Evolutionary conservation across 2,797 vertebrate species (phyloP), one percentile per base, ranked within the genome.

Genomic region (Cercopithecus petaurista): DNA sequence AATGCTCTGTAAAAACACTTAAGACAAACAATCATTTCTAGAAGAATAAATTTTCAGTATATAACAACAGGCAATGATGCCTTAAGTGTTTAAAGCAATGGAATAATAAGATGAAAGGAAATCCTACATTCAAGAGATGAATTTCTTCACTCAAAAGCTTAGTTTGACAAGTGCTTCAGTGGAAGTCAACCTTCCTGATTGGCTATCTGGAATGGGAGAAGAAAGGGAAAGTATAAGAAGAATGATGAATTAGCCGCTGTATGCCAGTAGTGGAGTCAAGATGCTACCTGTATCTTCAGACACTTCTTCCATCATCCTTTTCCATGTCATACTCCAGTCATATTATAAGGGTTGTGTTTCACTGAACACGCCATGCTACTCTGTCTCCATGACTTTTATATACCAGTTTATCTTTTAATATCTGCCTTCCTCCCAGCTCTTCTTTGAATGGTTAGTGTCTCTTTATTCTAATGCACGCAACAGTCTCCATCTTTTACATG

Each of bases 11-110:
- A 28, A 86, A 95, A 91, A 36, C 15, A 91, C 22, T 70, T 96
- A 24, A 59, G 3, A 64, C 33, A 73, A 88, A 73, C 4, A 73
- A 48, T 33, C 9, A 19, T 36, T 81, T 48, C 77, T 14, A 24
- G 81, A 95, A 92, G 26, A 94, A 95, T 80, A 17, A 52, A 59
- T 75, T 93, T 73, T 90, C 93, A 85, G 19, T 5, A 46, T 57
- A 43, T 67, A 88, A 61, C 21, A 82, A 43, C 0, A 75, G 9
- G 21, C 28, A 87, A 19, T 52, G n/a, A 50, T 57, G 39, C 12
- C 30, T 61, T 73, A 64, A 87, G 11, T 73, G n/a, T 59, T 77
- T 59, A 88, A 89, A 90, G 52, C 6, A 88, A 72, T 59, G 2
- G 15, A 36, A 64, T 39, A 96, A 84, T 57, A 88, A 55, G 13